Percentiles rank a stretch among this genome's conserved stretches.
Evolutionary conservation across 2,888 invertebrate species (phyloP).

Genomic region (Euplexia lucipara): DNA sequence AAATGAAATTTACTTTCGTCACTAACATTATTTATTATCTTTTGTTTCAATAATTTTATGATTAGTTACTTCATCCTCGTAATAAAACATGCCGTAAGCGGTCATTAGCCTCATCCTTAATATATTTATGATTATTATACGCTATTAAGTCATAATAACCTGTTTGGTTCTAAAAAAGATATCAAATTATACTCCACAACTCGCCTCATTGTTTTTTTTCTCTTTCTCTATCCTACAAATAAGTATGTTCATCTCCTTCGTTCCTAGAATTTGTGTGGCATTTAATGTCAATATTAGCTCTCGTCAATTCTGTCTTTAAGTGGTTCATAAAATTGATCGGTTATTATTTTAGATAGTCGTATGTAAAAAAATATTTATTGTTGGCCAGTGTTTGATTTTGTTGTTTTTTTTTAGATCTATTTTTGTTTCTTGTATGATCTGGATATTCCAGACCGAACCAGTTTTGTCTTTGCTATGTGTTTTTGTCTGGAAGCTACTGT

Average conservation of each 20-base stretch:
- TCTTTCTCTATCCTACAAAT: conserved; percentile 21
- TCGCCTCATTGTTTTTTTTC: conserved; percentile 28
- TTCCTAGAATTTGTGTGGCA: conserved; percentile 29
- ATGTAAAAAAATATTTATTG: conserved; percentile 68
- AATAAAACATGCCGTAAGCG: conserved; percentile 27
- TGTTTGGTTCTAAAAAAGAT: conserved; percentile 39
- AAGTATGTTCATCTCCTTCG: conserved; percentile 30
- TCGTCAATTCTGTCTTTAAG: conserved; percentile 64
- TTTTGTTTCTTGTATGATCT: not conserved
- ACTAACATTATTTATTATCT: not conserved
- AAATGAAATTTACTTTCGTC: not conserved
- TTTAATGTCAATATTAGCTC: conserved; percentile 56
- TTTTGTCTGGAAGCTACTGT: not conserved
- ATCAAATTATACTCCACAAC: conserved; percentile 41
- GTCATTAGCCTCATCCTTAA: conserved; percentile 30
- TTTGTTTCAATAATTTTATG: conserved; percentile 13
- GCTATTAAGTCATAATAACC: conserved; percentile 47
- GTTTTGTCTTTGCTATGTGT: not conserved
- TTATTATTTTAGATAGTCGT: conserved; percentile 77
- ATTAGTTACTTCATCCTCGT: conserved; percentile 2
- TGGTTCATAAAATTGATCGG: conserved; percentile 79
- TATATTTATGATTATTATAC: conserved; percentile 35
- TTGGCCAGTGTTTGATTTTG: conserved; percentile 23
- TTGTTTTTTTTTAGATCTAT: conserved; percentile 25
- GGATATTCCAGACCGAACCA: not conserved